These are phyloP conservation scores for Mus spicilegus DNA, from an alignment of 2,113 vertebrate genomes.

Conservation along the genomic window DNA sequence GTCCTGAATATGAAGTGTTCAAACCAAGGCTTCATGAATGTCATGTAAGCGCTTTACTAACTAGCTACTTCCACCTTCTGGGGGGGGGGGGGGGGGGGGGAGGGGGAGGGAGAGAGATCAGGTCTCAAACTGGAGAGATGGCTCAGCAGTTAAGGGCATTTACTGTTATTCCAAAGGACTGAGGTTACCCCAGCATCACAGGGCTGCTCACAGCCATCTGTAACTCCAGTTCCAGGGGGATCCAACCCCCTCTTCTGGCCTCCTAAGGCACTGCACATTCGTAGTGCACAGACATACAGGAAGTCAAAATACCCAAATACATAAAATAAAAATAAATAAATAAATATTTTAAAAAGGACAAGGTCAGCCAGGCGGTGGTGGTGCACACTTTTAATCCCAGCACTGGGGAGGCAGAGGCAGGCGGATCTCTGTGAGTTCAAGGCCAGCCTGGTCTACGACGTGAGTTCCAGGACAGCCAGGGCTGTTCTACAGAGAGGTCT, in stretches of 20 bases:
- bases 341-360: background rate
- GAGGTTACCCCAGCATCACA: too few species aligned
- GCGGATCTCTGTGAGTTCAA: too few species aligned
- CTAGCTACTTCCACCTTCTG: background rate
- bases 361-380: too few species aligned
- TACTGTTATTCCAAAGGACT: background rate
- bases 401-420: too few species aligned
- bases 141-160: background rate
- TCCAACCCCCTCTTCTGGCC: background rate
- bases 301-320: background rate
- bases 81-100: accelerated
- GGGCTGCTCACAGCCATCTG: background rate
- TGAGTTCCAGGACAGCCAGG: too few species aligned
- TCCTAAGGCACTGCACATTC: background rate
- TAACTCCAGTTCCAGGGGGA: background rate
- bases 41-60: too few species aligned
- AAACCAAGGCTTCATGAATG: background rate
- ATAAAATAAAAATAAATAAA: background rate
- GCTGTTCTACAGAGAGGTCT: background rate
- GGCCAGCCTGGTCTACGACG: too few species aligned
- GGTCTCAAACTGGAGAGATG: background rate
- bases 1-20: background rate
- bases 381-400: too few species aligned
- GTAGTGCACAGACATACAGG: background rate
- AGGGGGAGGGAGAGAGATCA: too few species aligned